Evolutionary conservation across 2,888 invertebrate genomes (phyloP).

Genomic region (Chrysolina oricalcia): DNA sequence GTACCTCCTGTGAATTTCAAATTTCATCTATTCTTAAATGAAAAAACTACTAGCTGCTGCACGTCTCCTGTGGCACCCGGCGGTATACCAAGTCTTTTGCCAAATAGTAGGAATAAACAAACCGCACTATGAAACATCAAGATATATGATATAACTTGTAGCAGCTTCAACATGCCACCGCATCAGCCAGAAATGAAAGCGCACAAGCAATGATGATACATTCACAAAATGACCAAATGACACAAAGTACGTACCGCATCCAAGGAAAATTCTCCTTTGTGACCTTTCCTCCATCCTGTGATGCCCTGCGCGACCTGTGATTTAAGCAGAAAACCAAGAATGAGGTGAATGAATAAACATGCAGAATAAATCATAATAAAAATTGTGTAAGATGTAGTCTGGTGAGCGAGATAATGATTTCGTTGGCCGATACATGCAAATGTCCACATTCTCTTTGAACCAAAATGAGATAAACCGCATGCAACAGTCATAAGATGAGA

Average conservation of each 20-base stretch:
- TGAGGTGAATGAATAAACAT: slow-evolving; percentile 61
- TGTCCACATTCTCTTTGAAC: background rate
- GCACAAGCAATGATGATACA: slow-evolving; percentile 4
- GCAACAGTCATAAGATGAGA: background rate
- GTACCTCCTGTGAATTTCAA: too few relatives aligned
- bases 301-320: slow-evolving; percentile 91
- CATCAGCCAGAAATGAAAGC: background rate
- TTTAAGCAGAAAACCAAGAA: slow-evolving; percentile 65
- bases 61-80: too few relatives aligned
- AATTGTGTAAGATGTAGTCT: slow-evolving; percentile 31
- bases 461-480: slow-evolving; percentile 18
- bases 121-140: too few relatives aligned
- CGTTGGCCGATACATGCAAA: slow-evolving; percentile 20
- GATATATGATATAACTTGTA: background rate
- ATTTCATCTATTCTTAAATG: too few relatives aligned
- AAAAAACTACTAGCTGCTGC: too few relatives aligned
- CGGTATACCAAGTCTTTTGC: too few relatives aligned
- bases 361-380: slow-evolving; percentile 45
- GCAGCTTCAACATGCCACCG: background rate
- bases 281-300: slow-evolving; percentile 83
- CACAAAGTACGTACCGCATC: slow-evolving; percentile 64
- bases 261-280: slow-evolving; percentile 67
- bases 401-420: slow-evolving; percentile 34
- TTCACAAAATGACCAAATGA: slow-evolving; percentile 15
- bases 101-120: too few relatives aligned